Conservation (phyloP, 2,797 vertebrate species). For the Sciurus vulgaris region DNA sequence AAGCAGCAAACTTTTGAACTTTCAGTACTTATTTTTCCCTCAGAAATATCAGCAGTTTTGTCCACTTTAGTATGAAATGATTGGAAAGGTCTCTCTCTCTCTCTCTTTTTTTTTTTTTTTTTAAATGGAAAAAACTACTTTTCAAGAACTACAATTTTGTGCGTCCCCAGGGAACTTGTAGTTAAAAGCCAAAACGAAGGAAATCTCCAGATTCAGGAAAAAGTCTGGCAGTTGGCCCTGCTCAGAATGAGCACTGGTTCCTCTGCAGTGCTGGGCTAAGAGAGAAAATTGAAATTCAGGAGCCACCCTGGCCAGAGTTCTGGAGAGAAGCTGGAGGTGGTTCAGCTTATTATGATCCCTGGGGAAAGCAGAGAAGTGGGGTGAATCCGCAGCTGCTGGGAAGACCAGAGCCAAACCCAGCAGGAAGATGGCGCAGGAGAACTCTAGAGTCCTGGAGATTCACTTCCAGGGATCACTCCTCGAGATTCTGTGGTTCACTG, state of each 20-base stretch:
- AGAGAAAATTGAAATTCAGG: neutral
- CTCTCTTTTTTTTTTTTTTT: neutral
- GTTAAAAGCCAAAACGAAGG: conserved; percentile 59
- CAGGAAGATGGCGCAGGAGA: neutral
- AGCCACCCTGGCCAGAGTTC: neutral
- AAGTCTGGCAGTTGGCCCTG: neutral
- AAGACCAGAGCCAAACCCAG: neutral
- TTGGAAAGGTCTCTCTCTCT: neutral
- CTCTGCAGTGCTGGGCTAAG: neutral
- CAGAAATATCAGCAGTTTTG: conserved; percentile 44
- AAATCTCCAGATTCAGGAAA: conserved; percentile 50
- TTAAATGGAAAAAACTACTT: conserved; percentile 58
- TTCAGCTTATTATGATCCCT: neutral
- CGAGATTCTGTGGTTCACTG: neutral
- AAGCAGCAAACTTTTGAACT: conserved; percentile 49
- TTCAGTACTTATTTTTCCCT: conserved; percentile 42
- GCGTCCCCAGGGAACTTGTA: conserved; percentile 1
- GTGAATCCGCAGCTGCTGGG: neutral
- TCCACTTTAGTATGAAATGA: conserved; percentile 43
- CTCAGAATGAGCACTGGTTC: neutral
- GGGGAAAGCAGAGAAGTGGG: neutral
- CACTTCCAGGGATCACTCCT: neutral
- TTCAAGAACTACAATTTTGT: conserved; percentile 71
- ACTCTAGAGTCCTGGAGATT: neutral
- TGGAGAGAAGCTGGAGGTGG: neutral